Conservation (phyloP, 2,888 invertebrate genomes). For the Ditylenchus weischeri region DNA sequence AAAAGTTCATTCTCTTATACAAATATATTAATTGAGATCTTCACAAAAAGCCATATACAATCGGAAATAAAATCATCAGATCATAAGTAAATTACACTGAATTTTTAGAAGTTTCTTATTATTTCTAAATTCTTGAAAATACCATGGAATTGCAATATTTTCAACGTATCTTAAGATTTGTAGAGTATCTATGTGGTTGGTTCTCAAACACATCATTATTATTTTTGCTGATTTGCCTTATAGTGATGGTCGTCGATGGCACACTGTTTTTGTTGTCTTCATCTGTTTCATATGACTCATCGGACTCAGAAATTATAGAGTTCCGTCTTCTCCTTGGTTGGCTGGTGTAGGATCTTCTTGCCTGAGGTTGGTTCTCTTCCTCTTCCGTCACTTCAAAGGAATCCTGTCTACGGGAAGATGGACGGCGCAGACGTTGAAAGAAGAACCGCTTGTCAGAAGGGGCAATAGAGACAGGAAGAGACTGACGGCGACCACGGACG, state of each 20-base stretch:
- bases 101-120: too few species aligned
- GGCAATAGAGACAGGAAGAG: slow-evolving; percentile 2
- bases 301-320: slow-evolving; percentile 6
- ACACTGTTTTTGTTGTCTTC: slow-evolving; percentile 1
- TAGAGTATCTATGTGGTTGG: background rate
- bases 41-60: too few species aligned
- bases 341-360: background rate
- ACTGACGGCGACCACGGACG: slow-evolving; percentile 9
- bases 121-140: too few species aligned
- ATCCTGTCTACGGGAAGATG: slow-evolving; percentile 2
- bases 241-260: background rate
- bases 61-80: too few species aligned
- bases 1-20: too few species aligned
- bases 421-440: slow-evolving; percentile 13
- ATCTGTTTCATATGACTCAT: background rate
- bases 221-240: background rate
- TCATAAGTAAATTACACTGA: too few species aligned
- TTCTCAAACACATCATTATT: background rate
- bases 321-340: background rate
- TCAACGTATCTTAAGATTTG: background rate
- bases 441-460: slow-evolving; percentile 1
- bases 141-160: background rate
- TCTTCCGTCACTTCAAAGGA: background rate
- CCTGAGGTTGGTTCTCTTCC: background rate
- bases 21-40: too few species aligned